Evolutionary conservation across 2,113 vertebrate species (phyloP), one percentile per base, ranked within the genome.

Genomic region (Garra rufa): DNA sequence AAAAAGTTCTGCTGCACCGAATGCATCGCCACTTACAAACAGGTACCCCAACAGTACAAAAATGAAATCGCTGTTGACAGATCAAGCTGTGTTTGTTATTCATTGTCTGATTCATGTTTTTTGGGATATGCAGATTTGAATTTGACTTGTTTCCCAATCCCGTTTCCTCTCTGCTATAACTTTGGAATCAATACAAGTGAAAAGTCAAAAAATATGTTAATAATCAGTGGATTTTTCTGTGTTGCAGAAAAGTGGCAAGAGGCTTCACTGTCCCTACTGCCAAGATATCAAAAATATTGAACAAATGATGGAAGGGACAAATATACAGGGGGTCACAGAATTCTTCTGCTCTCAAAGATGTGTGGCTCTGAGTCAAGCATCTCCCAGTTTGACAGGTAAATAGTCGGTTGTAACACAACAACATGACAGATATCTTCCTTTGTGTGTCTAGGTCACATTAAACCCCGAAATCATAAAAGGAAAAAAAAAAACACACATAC

Each of bases 1-100:
- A 96, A 97, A 76, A 98, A 98, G 91, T 99, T 99, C 90, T 99
- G 98, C 91, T 96, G 97, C 78, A 95, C 96, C 0, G 26, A 95
- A 0, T 99, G 98, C 83, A 91, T 98, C 80, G 93, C 94, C 50
- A 95, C 95, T 0, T 99, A 95, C 90, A 99, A 97, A 89, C 97
- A 97, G 96, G 98, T 99, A 88, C 1, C 4, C 9, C 3, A 4
- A 6, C 8, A 34, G 4, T 67, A n/a, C 46, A 59, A 8, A 6
- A 44, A 19, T 10, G 14, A 73, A 73, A 11, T 41, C 4, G 3
- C 30, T 70, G 17, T 69, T n/a, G 8, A 38, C 34, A 21, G 17
- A 30, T 38, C 65, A 69, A 38, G 9, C 65, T 38, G 34, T 41
- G 65, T 69, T 69, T 21, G 65, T 38, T 34, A 69, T 21, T 38